A percentile compares a stretch with the other conserved stretches of the same genome.
Evolutionary conservation across 92 coral and sea anemone species (phyloP).

Genomic region (Epizoanthus fatuus): DNA sequence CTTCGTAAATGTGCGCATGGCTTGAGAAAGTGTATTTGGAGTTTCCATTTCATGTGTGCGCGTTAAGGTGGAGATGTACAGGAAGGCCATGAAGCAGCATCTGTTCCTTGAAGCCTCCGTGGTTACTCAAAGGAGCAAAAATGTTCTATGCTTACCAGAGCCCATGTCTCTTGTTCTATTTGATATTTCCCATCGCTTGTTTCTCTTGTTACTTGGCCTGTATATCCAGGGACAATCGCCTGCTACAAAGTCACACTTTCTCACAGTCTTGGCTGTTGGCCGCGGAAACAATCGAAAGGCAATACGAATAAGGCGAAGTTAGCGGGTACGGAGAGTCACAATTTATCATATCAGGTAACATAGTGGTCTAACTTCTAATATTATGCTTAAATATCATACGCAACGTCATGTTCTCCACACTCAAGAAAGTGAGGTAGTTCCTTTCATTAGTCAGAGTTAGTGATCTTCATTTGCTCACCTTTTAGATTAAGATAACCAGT

Average conservation of each 20-base stretch:
- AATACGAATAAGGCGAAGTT: too few relatives aligned
- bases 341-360: not conserved
- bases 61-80: too few relatives aligned
- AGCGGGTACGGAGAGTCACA: not conserved
- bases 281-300: too few relatives aligned
- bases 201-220: not conserved
- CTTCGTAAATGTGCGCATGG: too few relatives aligned
- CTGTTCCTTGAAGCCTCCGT: not conserved
- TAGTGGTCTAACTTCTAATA: too few relatives aligned
- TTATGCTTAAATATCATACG: too few relatives aligned
- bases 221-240: constrained; percentile 15
- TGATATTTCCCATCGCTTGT: constrained; percentile 1
- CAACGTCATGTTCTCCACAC: too few relatives aligned
- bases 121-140: not conserved
- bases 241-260: not conserved
- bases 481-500: constrained; percentile 7
- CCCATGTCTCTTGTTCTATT: not conserved
- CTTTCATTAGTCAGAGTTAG: not conserved
- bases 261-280: constrained; percentile 2
- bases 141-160: not conserved
- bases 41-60: too few relatives aligned
- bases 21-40: too few relatives aligned
- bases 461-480: constrained; percentile 4
- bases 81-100: too few relatives aligned
- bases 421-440: too few relatives aligned